phyloP scores from a whole-genome alignment of 2,797 vertebrate species.

The Salarias fasciatus region DNA sequence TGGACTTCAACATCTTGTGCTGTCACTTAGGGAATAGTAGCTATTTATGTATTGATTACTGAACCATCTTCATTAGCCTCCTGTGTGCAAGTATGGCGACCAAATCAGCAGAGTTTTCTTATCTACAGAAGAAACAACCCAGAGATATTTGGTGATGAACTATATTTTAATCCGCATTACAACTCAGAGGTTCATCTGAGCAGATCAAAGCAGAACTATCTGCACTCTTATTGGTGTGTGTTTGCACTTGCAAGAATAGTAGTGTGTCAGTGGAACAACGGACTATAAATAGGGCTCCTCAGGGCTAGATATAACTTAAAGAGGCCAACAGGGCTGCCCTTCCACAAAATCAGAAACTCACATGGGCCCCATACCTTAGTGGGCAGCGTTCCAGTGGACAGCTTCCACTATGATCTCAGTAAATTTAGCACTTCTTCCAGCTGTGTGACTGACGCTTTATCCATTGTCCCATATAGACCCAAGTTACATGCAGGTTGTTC shows the following conservation, averaged over 20 bases:
- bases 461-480: constrained; percentile 10
- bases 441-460: constrained; percentile 12
- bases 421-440: constrained; percentile 50
- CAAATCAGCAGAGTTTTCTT: no score
- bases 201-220: no score
- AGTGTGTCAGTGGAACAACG: constrained; percentile 82
- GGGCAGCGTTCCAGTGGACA: constrained; percentile 64
- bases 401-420: constrained; percentile 57
- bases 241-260: no score
- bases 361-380: constrained; percentile 56
- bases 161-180: no score
- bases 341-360: constrained; percentile 63
- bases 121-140: no score
- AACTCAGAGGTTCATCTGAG: no score
- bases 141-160: no score
- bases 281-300: constrained; percentile 77
- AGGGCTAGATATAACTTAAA: constrained; percentile 73
- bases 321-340: constrained; percentile 75
- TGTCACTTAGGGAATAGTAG: no score
- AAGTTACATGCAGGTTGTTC: constrained; percentile 1
- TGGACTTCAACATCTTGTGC: no score
- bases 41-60: no score
- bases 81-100: no score
- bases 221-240: constrained; percentile 17
- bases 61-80: no score